Evolutionary conservation across 1,140 invertebrate species (phyloP).

Genomic region (Nephila pilipes): DNA sequence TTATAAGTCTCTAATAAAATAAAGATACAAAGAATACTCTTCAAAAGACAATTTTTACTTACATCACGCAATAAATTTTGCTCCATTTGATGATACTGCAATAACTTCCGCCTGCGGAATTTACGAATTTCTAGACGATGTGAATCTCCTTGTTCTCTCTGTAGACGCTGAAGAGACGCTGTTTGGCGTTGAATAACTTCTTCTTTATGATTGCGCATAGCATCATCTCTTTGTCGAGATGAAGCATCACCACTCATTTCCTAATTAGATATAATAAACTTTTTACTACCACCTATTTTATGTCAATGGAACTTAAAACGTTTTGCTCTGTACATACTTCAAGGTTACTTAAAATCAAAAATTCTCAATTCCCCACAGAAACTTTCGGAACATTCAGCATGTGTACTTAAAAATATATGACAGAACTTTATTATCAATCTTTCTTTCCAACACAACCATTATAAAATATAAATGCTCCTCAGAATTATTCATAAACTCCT

Average conservation of each 20-base stretch:
- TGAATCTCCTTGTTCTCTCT: conserved; percentile 93
- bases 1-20: too few species aligned
- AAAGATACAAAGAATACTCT: too few species aligned
- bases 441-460: too few species aligned
- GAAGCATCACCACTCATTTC: conserved; percentile 74
- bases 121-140: conserved; percentile 95
- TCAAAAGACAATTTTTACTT: conserved; percentile 78
- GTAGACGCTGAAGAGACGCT: conserved; percentile 92
- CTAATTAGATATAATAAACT: background rate
- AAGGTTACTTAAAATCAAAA: too few species aligned
- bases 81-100: conserved; percentile 93
- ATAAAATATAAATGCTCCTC: too few species aligned
- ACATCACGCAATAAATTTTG: conserved; percentile 95
- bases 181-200: conserved; percentile 94
- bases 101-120: conserved; percentile 94
- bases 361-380: too few species aligned
- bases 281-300: background rate
- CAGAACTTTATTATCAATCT: too few species aligned
- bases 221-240: conserved; percentile 75
- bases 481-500: too few species aligned
- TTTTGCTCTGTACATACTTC: too few species aligned
- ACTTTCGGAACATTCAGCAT: too few species aligned
- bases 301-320: background rate
- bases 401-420: too few species aligned
- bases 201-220: conserved; percentile 91